Conservation (phyloP, 2,888 invertebrate genomes). For the Lasioglossum villosulum region DNA sequence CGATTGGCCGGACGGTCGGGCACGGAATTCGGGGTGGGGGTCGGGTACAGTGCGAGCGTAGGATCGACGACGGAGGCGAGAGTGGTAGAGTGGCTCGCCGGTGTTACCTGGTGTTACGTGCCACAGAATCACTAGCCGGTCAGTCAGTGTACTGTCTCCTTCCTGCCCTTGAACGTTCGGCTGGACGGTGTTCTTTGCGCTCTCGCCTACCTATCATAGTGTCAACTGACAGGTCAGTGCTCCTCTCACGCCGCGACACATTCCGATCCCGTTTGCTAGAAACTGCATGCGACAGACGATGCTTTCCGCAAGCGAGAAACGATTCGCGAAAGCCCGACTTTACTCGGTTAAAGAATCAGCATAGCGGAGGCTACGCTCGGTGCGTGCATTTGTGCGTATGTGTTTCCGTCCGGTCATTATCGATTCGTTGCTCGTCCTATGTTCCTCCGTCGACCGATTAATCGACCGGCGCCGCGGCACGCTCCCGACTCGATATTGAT, state of each 20-base stretch:
- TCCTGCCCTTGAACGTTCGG: conserved; percentile 73
- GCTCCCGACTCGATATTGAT: conserved; percentile 36
- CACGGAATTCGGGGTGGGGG: conserved; percentile 53
- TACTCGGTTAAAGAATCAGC: not conserved
- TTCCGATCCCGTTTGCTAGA: conserved; percentile 12
- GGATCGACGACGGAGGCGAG: conserved; percentile 42
- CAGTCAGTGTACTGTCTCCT: conserved; percentile 74
- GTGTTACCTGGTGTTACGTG: conserved; percentile 72
- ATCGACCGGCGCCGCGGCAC: not conserved
- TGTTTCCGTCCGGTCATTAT: conserved; percentile 15
- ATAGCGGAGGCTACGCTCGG: not conserved
- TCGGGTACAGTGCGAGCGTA: conserved; percentile 15
- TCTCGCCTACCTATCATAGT: conserved; percentile 60
- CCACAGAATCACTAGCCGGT: conserved; percentile 71
- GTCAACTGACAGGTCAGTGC: conserved; percentile 78
- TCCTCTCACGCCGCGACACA: conserved; percentile 28
- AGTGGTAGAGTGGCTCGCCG: conserved; percentile 55
- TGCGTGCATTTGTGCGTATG: not conserved
- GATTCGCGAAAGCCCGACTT: not conserved
- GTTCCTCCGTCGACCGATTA: not conserved
- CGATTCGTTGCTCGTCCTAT: not conserved
- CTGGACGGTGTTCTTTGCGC: conserved; percentile 60
- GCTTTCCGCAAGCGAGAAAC: not conserved
- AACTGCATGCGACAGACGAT: conserved; percentile 13
- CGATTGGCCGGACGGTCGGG: conserved; percentile 54